Evolutionary conservation across 1,140 invertebrate species (phyloP).

Genomic region (Magallana angulata): DNA sequence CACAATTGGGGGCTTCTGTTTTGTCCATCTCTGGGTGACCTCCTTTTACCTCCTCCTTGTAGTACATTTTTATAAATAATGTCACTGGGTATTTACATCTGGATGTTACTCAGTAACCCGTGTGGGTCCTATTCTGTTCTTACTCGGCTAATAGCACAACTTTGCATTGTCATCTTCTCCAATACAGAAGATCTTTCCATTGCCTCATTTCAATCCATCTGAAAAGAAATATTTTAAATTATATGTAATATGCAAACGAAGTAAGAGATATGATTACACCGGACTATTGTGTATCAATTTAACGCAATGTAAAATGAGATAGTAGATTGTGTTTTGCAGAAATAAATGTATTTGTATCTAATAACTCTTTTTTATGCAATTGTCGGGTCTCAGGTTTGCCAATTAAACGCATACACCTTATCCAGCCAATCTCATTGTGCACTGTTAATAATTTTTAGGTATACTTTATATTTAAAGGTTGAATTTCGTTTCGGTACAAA

Average conservation of each 20-base stretch:
- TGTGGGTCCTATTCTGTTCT: too few relatives aligned
- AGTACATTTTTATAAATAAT: too few relatives aligned
- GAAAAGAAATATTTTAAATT: slow-evolving; percentile 3
- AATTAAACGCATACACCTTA: slow-evolving; percentile 27
- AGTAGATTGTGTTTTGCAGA: neutral
- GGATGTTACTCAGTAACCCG: too few relatives aligned
- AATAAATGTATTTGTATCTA: neutral
- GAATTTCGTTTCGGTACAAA: neutral
- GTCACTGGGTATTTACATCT: too few relatives aligned
- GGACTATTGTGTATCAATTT: neutral
- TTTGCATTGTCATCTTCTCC: neutral
- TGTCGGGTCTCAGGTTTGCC: neutral
- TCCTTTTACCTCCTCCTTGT: too few relatives aligned
- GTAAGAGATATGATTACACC: neutral
- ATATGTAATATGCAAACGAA: neutral
- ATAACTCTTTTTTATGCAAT: neutral
- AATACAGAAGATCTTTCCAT: neutral
- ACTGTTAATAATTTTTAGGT: neutral
- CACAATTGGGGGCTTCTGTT: too few relatives aligned
- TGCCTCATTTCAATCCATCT: neutral
- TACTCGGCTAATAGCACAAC: too few relatives aligned
- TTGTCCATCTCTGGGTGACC: too few relatives aligned
- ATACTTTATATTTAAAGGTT: neutral
- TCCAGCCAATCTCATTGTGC: neutral
- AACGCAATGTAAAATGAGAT: slow-evolving; percentile 7